These are phyloP conservation scores for Sibirionetta formosa DNA, from an alignment of 2,797 vertebrate species.

Conservation along the genomic window DNA sequence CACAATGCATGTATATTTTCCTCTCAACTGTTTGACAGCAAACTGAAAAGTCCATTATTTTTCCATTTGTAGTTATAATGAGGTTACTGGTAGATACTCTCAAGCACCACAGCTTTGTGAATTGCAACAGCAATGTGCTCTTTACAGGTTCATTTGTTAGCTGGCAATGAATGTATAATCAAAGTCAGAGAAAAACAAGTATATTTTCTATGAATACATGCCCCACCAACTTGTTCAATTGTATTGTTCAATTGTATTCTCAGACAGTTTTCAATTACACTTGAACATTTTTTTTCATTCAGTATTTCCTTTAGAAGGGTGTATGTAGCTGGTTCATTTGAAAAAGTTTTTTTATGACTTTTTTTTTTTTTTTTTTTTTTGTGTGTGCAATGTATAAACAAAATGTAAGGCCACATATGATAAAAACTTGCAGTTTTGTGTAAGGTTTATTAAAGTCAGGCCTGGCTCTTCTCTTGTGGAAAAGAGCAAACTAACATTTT, in stretches of 20 bases:
- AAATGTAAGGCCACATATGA: neutral
- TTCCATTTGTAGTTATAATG: neutral
- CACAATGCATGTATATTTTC: neutral
- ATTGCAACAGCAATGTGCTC: accelerated
- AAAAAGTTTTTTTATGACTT: neutral
- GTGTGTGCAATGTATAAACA: neutral
- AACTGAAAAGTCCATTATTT: neutral
- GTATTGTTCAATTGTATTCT: neutral
- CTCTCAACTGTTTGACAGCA: neutral
- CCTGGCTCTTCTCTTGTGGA: neutral
- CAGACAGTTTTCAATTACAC: neutral
- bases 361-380: neutral
- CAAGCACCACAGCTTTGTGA: neutral
- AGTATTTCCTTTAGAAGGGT: neutral
- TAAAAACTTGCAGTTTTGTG: neutral
- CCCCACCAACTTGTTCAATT: neutral
- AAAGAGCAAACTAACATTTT: neutral
- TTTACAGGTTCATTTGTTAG: neutral
- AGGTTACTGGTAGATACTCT: neutral
- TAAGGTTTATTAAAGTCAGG: neutral
- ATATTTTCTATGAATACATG: neutral
- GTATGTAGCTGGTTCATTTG: neutral
- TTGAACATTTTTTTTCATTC: neutral
- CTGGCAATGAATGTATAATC: neutral
- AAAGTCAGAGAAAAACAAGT: neutral